Evolutionary conservation across 2,797 vertebrate genomes (phyloP).

Genomic region (Alectoris magna): DNA sequence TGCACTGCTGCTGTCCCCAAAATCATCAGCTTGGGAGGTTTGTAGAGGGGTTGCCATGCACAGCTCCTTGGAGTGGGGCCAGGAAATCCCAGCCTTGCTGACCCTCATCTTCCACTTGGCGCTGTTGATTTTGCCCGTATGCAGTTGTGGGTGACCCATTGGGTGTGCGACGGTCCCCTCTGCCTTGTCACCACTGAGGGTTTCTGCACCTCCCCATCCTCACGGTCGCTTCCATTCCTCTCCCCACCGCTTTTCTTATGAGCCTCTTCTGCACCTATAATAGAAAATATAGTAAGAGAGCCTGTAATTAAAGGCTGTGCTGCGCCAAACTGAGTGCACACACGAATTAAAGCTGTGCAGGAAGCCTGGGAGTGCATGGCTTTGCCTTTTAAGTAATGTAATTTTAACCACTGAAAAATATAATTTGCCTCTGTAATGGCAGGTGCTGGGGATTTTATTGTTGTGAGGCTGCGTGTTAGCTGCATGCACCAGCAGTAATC

Average conservation of each 20-base stretch:
- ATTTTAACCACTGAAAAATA: conserved; percentile 3
- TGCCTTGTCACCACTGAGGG: not conserved
- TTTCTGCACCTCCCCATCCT: not conserved
- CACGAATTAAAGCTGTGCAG: not conserved
- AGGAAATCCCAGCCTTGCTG: not conserved
- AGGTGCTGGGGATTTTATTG: not conserved
- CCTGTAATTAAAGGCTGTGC: conserved; percentile 60
- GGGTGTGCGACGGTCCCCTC: not conserved
- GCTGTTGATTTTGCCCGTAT: not conserved
- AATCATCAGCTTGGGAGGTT: fast-evolving
- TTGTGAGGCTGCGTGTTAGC: not conserved
- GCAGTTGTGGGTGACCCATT: not conserved
- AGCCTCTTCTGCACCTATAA: not conserved
- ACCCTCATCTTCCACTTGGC: not conserved
- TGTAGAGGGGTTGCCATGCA: not conserved
- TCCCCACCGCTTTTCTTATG: fast-evolving
- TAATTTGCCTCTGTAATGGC: not conserved
- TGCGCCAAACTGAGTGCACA: not conserved
- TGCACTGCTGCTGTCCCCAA: not conserved
- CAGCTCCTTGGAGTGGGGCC: not conserved
- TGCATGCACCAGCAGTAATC: not conserved
- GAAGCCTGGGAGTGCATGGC: not conserved
- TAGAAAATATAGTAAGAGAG: conserved; percentile 45
- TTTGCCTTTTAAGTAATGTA: conserved; percentile 30
- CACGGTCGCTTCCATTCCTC: not conserved